Percentiles rank a stretch among this genome's conserved stretches.
Conservation (phyloP, 2,113 vertebrate genomes). For the Platanista minor region DNA sequence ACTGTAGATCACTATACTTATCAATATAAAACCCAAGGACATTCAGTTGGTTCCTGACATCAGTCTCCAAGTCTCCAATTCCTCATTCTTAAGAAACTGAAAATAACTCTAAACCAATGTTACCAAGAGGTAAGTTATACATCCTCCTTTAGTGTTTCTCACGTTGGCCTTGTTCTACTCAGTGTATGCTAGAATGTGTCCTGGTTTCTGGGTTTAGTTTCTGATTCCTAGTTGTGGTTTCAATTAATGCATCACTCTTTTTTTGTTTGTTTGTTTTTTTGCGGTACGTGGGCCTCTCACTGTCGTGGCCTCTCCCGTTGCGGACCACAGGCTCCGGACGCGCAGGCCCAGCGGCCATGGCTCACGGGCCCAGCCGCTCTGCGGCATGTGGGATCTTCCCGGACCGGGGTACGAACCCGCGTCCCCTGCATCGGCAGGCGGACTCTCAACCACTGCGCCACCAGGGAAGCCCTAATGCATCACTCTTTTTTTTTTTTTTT, state of each 20-base stretch:
- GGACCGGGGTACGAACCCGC: too few relatives aligned
- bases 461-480: too few relatives aligned
- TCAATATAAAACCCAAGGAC: neutral
- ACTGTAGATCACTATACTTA: neutral
- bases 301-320: too few relatives aligned
- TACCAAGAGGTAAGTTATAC: neutral
- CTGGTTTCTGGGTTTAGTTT: neutral
- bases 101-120: neutral
- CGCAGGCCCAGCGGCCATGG: too few relatives aligned
- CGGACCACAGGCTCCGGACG: too few relatives aligned
- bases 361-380: too few relatives aligned
- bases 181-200: neutral
- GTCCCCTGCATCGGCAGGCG: too few relatives aligned
- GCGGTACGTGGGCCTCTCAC: too few relatives aligned
- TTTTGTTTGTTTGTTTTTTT: too few relatives aligned
- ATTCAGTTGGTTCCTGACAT: neutral
- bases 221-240: neutral
- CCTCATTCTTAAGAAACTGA: neutral
- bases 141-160: neutral
- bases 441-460: too few relatives aligned
- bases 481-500: too few relatives aligned
- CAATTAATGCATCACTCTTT: neutral
- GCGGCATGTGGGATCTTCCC: too few relatives aligned
- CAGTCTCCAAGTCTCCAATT: neutral
- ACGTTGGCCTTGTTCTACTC: neutral